Conservation (phyloP, 92 coral and sea anemone species). For the Epizoanthus stellaris region DNA sequence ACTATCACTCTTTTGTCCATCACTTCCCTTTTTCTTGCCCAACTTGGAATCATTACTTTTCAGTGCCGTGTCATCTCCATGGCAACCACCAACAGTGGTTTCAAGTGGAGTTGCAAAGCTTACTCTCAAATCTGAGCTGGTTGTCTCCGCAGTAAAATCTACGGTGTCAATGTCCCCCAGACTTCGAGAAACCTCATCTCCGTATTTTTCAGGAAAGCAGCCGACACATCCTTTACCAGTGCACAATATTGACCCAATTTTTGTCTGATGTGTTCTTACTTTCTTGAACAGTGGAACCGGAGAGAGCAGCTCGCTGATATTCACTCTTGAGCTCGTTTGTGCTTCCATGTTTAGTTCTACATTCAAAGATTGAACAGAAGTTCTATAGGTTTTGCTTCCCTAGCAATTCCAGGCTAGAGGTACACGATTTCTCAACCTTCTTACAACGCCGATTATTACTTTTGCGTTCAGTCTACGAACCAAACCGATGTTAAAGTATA, state of each 20-base stretch:
- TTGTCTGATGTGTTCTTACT: conserved; percentile 67
- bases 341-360: neutral
- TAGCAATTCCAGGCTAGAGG: neutral
- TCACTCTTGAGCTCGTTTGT: neutral
- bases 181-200: conserved; percentile 50
- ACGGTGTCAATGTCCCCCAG: conserved; percentile 79
- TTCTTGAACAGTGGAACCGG: conserved; percentile 74
- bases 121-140: conserved; percentile 48
- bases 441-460: neutral
- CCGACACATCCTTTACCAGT: conserved; percentile 89
- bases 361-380: neutral
- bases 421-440: no score
- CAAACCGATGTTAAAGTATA: neutral
- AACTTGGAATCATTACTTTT: conserved; percentile 3
- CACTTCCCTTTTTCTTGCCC: neutral
- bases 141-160: conserved; percentile 49
- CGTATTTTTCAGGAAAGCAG: conserved; percentile 67
- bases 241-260: conserved; percentile 74
- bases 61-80: conserved; percentile 42
- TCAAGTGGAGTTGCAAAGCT: conserved; percentile 54
- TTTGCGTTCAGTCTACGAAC: neutral
- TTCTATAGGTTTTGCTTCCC: neutral
- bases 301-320: conserved; percentile 45
- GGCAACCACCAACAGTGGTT: conserved; percentile 56
- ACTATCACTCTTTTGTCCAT: neutral